These are phyloP conservation scores for Peromyscus nudipes DNA, from an alignment of 2,797 vertebrate species.

Conservation along the genomic window DNA sequence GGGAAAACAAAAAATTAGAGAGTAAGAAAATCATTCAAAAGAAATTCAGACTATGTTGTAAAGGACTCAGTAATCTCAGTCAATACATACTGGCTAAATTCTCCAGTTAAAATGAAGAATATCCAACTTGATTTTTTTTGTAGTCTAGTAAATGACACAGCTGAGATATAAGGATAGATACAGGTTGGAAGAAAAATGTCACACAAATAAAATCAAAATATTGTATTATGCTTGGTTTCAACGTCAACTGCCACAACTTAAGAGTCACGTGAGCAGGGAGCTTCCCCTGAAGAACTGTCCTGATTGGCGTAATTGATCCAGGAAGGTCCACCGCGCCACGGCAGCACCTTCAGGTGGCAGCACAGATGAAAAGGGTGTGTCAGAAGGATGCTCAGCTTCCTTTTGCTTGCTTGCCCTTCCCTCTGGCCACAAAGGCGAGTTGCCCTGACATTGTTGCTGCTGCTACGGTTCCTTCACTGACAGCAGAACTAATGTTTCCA, in stretches of 20 bases:
- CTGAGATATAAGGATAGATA: not conserved
- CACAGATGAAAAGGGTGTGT: not conserved
- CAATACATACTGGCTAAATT: not conserved
- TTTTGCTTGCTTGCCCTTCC: not conserved
- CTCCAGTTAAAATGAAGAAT: not conserved
- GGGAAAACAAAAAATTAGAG: not conserved
- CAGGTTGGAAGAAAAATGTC: not conserved
- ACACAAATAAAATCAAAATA: not conserved
- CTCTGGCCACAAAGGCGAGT: not conserved
- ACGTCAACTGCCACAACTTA: not conserved
- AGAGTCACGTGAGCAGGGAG: not conserved
- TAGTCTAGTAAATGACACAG: not conserved
- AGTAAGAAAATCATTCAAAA: not conserved
- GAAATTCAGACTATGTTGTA: not conserved
- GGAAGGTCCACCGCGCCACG: no score
- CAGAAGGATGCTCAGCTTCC: not conserved
- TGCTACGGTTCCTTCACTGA: not conserved
- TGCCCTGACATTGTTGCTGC: not conserved
- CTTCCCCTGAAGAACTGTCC: not conserved
- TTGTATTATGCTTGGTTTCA: not conserved
- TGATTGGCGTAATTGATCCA: not conserved
- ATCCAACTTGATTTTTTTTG: not conserved
- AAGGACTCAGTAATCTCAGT: not conserved
- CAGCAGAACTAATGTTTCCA: not conserved
- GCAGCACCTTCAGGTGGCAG: not conserved